Evolutionary conservation across 2,888 invertebrate species (phyloP).

Genomic region (Drosophila limbata): DNA sequence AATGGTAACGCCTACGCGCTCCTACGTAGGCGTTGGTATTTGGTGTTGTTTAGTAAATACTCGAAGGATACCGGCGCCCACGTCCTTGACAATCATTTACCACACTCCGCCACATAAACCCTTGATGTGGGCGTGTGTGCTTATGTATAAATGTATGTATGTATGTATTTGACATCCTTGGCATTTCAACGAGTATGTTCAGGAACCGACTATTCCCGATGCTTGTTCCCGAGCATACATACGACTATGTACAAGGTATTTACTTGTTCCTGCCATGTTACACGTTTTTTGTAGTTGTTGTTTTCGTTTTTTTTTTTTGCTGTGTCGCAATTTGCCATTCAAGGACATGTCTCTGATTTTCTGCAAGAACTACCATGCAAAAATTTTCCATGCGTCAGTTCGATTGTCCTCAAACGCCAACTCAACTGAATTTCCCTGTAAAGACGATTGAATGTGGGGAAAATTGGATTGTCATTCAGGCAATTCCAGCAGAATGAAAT

Average conservation of each 20-base stretch:
- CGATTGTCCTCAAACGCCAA: slow-evolving; percentile 33
- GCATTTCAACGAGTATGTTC: slow-evolving; percentile 22
- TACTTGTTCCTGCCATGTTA: slow-evolving; percentile 14
- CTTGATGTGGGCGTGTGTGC: slow-evolving; percentile 19
- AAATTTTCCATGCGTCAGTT: slow-evolving; percentile 59
- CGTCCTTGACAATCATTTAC: slow-evolving; percentile 74
- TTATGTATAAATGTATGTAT: slow-evolving; percentile 1
- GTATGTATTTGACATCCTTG: slow-evolving; percentile 50
- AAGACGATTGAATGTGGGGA: not conserved
- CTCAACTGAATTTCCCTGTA: slow-evolving; percentile 8
- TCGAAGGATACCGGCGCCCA: slow-evolving; percentile 62
- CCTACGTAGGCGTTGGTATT: slow-evolving; percentile 52
- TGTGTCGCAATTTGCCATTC: slow-evolving; percentile 68
- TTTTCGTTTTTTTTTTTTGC: slow-evolving; percentile 19
- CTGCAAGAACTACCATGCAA: slow-evolving; percentile 19
- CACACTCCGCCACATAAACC: slow-evolving; percentile 8
- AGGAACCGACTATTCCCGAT: slow-evolving; percentile 33
- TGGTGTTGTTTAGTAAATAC: slow-evolving; percentile 57
- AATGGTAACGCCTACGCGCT: slow-evolving; percentile 31
- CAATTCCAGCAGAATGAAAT: not conserved
- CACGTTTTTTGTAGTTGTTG: slow-evolving; percentile 1
- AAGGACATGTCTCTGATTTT: slow-evolving; percentile 70
- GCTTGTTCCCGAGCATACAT: slow-evolving; percentile 20
- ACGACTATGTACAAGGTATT: slow-evolving; percentile 17
- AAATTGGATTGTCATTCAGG: slow-evolving; percentile 23